Conservation (phyloP, 1,140 invertebrate species). For the Arion vulgaris region DNA sequence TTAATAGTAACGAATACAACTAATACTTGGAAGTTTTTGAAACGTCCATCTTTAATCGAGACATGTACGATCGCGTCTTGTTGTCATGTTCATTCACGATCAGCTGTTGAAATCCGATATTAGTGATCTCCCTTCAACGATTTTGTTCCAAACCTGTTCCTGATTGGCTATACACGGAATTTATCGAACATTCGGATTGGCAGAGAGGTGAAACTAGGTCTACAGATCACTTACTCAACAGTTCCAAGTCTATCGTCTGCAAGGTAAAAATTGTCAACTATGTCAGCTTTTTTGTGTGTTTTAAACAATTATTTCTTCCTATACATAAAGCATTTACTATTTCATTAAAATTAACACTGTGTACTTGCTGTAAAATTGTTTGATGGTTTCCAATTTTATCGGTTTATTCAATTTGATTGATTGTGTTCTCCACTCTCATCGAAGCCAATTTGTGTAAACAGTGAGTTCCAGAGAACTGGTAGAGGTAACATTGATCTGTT, state of each 20-base stretch:
- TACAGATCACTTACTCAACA: neutral
- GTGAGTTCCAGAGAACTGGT: conserved; percentile 7
- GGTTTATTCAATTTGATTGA: neutral
- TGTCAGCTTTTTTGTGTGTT: no score
- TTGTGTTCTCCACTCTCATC: neutral
- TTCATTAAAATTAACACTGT: no score
- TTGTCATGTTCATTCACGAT: neutral
- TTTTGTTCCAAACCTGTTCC: neutral
- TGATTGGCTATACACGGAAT: neutral
- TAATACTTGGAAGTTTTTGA: no score
- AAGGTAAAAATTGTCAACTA: no score
- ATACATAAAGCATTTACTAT: no score
- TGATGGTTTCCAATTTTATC: neutral
- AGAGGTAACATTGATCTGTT: conserved; percentile 1
- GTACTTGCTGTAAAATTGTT: no score
- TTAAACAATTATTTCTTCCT: no score
- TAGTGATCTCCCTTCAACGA: neutral
- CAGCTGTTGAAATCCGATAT: neutral
- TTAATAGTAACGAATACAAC: no score
- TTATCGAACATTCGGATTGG: neutral
- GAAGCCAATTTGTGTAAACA: neutral
- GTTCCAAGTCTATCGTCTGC: neutral
- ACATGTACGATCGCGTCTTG: neutral
- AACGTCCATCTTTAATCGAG: no score
- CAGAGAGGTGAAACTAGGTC: neutral